Conservation (phyloP, 2,797 vertebrate species). For the Hipposideros larvatus region DNA sequence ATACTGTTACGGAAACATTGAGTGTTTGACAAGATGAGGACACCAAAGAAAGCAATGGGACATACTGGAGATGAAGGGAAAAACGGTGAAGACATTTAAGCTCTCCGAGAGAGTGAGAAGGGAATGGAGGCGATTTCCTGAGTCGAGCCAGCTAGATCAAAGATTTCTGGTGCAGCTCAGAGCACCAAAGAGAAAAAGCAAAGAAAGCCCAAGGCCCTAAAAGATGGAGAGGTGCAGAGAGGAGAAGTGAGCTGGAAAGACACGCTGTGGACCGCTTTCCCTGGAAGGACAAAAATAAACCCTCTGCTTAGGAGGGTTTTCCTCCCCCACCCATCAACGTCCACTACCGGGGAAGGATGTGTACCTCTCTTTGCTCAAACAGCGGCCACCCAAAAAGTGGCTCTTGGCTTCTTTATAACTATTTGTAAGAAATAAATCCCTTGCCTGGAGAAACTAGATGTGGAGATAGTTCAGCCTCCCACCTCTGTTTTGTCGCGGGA, state of each 20-base stretch:
- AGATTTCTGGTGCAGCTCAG: neutral
- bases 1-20: neutral
- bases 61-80: neutral
- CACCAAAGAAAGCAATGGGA: neutral
- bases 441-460: slow-evolving; percentile 46
- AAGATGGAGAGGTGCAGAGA: neutral
- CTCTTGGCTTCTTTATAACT: neutral
- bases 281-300: neutral
- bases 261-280: neutral
- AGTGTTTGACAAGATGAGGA: neutral
- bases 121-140: neutral
- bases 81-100: neutral
- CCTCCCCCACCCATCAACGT: neutral
- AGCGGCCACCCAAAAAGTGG: neutral
- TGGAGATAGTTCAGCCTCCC: neutral
- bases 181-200: neutral
- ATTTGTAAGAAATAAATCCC: neutral
- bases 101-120: neutral
- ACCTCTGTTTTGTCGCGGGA: neutral
- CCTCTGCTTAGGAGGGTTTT: neutral
- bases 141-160: neutral
- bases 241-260: neutral
- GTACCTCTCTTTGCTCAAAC: neutral
- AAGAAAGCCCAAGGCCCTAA: neutral
- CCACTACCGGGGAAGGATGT: neutral